Base-by-base conservation (phyloP, 2,888 invertebrate genomes). In the Merodon equestris region DNA sequence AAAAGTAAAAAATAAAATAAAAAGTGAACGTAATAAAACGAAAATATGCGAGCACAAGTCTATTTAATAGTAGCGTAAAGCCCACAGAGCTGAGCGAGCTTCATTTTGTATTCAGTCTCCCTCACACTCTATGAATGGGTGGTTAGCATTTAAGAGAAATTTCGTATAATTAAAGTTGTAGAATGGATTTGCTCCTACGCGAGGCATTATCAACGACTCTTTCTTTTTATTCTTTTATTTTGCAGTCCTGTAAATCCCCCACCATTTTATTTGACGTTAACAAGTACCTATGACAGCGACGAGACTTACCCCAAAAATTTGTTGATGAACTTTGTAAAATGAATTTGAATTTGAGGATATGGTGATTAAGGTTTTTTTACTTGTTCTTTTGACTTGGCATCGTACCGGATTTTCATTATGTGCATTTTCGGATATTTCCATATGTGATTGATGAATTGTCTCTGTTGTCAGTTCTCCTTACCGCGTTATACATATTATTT, bases 11-110 rank as follows among this genome's bases (percentile, higher is more conserved):
- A 27, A 27, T 27, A 27, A 27, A 27, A 27, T 7, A 27, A 27
- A 7, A 27, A 27, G 68, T 79, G 79, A 74, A 70, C 64, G 74
- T 74, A 74, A 74, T 79, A 74, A 70, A 79, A 74, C 27, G 60
- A 79, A 79, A 79, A 79, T 79, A 79, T 79, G 79, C 79, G 79
- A 79, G 74, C 79, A 79, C 74, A 79, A 79, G 79, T 79, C 74
- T 74, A 74, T 79, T 79, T 79, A 70, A 79, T 79, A 79, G 74
- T 45, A 70, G 73, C 58, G 58, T 63, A 40, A 68, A 54, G 63
- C 48, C 47, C 27, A 53, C 53, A 10, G 14, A 53, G 58, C 27
- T 18, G 42, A 48, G 3, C 40, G 27, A 48, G 17, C 40, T 15
- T 54, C 45, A 12, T 66, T 74, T 48, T 53, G 34, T 42, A 61